Conservation (phyloP, 2,113 vertebrate species). For the Campylomormyrus numenius region DNA sequence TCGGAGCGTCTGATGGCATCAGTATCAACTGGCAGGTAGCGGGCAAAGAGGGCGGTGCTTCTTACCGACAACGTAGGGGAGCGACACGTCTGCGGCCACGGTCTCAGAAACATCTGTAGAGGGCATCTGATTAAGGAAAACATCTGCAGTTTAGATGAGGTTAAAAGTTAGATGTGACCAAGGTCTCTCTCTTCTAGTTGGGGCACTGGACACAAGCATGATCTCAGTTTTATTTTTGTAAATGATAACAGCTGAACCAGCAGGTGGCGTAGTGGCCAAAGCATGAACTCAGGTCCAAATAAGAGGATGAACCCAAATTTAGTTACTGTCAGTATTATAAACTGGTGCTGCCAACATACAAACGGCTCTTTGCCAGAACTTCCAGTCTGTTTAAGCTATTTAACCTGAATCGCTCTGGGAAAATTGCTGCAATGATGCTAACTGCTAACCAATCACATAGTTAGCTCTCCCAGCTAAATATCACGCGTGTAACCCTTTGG, state of each 20-base stretch:
- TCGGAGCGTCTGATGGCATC: background rate
- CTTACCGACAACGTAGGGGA: conserved; percentile 65
- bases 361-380: background rate
- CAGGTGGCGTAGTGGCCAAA: background rate
- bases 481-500: background rate
- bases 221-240: background rate
- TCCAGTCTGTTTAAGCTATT: background rate
- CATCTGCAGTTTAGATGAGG: background rate
- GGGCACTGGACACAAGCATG: background rate
- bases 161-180: background rate
- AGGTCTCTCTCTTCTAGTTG: background rate
- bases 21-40: background rate
- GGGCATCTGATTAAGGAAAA: conserved; percentile 42
- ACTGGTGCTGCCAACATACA: background rate
- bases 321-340: background rate
- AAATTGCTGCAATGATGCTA: background rate
- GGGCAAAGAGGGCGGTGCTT: background rate
- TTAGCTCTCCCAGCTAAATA: background rate
- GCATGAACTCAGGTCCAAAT: background rate
- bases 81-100: conserved; percentile 41
- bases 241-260: background rate
- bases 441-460: background rate
- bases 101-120: conserved; percentile 47
- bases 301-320: background rate
- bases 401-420: background rate